Base-by-base conservation (phyloP, 2,113 vertebrate species). In the Pelecanus crispus region DNA sequence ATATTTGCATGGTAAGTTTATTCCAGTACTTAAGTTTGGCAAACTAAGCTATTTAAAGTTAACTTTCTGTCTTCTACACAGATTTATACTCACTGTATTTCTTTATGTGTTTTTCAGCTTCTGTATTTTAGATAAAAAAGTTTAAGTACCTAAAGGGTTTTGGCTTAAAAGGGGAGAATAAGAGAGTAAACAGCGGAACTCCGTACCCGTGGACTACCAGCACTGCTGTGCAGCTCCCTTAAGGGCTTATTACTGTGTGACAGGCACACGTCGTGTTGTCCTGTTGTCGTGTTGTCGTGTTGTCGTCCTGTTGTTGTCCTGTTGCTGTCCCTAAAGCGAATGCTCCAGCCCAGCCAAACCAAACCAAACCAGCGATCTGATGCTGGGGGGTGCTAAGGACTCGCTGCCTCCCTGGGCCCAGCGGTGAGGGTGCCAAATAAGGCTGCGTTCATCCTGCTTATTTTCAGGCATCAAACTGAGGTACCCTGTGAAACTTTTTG, bases 1-100 rank as follows among this genome's bases (percentile, higher is more conserved):
- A 95, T 96, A 95, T 94, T 97, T 90, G 81, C 62, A 53, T 42
- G 90, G 63, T 61, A 92, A 85, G 44, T 92, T 94, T 94, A 88
- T 95, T 88, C 16, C 45, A 44, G 20, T 10, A 16, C 38, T 95
- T 42, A 88, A 92, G 66, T 92, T 80, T 82, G 49, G 10, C 38
- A 91, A 91, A 70, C 17, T 62, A 61, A 72, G n/a, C 14, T 63
- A 21, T 74, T 91, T 38, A 34, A 86, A 94, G 77, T 94, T 61
- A 92, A 86, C 66, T 86, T 96, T 79, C 21, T 72, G 16, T 17
- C 28, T 75, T 28, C 26, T 73, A 0, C 26, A 11, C 18, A 29
- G 18, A 4, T 17, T 13, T 67, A 10, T 5, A 42, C 6, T 34
- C 15, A 10, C 5, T 32, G 3, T 6, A 9, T 32, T n/a, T 62